Base-by-base conservation (phyloP, 2,797 vertebrate genomes). In the Phylloscopus collybita region DNA sequence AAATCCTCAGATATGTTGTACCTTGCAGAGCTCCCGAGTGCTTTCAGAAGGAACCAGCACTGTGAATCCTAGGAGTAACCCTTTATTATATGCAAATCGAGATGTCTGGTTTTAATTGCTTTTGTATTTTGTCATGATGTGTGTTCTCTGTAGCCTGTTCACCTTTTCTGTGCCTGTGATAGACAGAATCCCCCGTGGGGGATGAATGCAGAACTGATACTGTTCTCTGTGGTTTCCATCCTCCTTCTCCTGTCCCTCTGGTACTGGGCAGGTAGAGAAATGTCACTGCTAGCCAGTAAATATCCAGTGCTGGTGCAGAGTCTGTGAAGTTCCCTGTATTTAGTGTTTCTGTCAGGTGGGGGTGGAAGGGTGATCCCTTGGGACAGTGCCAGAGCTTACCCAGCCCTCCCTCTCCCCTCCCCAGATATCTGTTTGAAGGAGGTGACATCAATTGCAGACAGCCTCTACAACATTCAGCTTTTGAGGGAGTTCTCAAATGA, bases 341-440 rank as follows among this genome's bases (percentile, higher is more conserved):
- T 40, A 5, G 11, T 15, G 49, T 79, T 69, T 70, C 25, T 86
- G 60, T 62, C 71, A 57, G 34, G 3, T 79, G 82, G 69, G 53
- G 32, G 3, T 72, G 76, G 59, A 22, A 49, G 29, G 29, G 25
- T 16, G 47, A 44, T 42, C 4, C 38, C 15, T 2, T 54, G 36
- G 42, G 16, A 21, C 26, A 42, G 5, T 6, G 30, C 47, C 12
- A 5, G 27, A 9, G 26, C 22, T 76, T 7, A 20, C n/a, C 56
- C 4, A 3, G 26, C 49, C 82, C 61, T 93, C 8, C 94, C 13
- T 92, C 9, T 95, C 16, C 26, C 16, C n/a, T 87, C 38, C 7
- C 92, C 86, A 99, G 99, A 99, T 97, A 98, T 99, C 95, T 99
- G 99, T 97, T 97, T 99, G 97, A 99, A 99, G 98, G 99, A 99